phyloP scores from a whole-genome alignment of 2,113 vertebrate species.

The Hippopotamus amphibius region DNA sequence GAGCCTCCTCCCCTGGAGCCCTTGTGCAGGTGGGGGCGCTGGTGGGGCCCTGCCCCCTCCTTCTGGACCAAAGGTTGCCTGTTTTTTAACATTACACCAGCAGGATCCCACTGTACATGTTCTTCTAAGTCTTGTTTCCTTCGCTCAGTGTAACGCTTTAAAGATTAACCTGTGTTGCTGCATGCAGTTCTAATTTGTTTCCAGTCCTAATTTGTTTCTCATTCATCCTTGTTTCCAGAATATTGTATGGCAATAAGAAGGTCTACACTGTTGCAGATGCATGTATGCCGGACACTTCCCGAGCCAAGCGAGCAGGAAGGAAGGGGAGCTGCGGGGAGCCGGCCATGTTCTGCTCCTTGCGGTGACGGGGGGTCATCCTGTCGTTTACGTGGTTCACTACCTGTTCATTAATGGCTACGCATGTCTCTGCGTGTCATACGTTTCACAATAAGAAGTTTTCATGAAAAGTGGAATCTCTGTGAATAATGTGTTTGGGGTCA shows the following conservation, averaged over 20 bases:
- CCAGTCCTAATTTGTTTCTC: background rate
- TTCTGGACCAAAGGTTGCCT: background rate
- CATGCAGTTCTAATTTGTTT: background rate
- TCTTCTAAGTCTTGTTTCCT: background rate
- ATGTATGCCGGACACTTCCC: background rate
- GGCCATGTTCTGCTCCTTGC: background rate
- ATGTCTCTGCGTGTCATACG: background rate
- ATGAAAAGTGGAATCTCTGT: background rate
- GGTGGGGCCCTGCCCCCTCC: background rate
- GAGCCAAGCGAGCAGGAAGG: rapidly evolving
- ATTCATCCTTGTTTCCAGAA: background rate
- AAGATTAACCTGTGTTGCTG: background rate
- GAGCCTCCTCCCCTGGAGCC: background rate
- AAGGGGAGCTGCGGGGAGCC: too few relatives aligned
- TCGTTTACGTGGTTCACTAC: too few relatives aligned
- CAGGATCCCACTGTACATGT: rapidly evolving
- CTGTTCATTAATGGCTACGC: background rate
- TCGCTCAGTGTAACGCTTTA: background rate
- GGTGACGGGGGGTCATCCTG: rapidly evolving
- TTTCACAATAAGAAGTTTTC: background rate
- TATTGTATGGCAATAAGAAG: background rate
- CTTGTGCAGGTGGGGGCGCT: background rate
- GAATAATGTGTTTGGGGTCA: too few relatives aligned
- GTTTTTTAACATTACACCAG: too few relatives aligned
- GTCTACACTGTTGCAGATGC: background rate